Evolutionary conservation across 2,888 invertebrate genomes (phyloP), one percentile per base, ranked within the genome.

Genomic region (Pollenia amentaria): DNA sequence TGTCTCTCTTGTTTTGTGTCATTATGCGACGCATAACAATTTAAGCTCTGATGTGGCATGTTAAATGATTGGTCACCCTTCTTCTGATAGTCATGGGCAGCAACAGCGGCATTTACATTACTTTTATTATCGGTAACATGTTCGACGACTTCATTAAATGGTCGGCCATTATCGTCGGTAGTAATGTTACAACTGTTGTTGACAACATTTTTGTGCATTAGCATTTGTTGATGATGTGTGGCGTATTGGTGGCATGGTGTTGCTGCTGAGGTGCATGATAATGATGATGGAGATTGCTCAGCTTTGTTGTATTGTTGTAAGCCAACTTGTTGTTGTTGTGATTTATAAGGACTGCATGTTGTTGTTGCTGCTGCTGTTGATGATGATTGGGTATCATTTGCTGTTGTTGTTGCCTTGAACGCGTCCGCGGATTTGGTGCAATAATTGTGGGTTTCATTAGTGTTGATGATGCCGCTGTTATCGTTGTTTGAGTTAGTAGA

Each of bases 151-250:
- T 75, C 79, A 72, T 77, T 80, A 62, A 67, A 64, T 77, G 40
- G 82, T 83, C 48, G 88, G 64, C 14, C 76, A 62, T 72, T 77
- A 76, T 81, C 84, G 75, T 78, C 83, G 87, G 18, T 87, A 88
- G 51, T 80, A 85, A 18, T 85, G 88, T 69, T 65, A 69, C 53
- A 21, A 72, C 42, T 40, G 40, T 80, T 84, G 80, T 78, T 75
- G 75, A 60, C 65, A 86, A 60, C 76, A 85, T 79, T 72, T 76
- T 77, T 77, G 65, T 64, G 72, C 90, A 91, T 90, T 89, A 91
- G 90, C 89, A 91, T 88, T 90, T 90, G 91, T 89, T 91, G 90
- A 89, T 89, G 69, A 83, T 81, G 77, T 84, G 87, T 18, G 84
- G 79, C 42, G 72, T 76, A 53, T 85, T 77, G 76, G 48, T 51